phyloP scores from a whole-genome alignment of 2,888 invertebrate species.

The Cerastoderma edule region DNA sequence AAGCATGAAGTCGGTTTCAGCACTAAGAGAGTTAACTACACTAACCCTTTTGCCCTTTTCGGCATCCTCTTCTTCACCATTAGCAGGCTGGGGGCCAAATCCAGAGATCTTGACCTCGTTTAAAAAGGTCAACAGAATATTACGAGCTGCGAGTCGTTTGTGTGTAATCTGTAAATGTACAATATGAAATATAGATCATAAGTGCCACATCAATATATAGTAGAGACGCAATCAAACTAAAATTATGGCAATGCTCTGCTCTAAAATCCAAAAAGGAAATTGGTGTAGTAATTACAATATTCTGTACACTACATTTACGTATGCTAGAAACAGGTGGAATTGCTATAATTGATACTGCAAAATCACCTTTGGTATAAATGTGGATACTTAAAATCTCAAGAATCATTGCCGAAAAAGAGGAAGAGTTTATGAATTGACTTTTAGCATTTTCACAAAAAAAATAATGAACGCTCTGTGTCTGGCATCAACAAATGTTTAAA shows the following conservation, averaged over 20 bases:
- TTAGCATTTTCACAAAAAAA: too few species aligned
- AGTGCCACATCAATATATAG: not conserved
- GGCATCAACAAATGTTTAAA: too few species aligned
- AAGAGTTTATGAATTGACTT: too few species aligned
- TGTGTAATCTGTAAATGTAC: conserved; percentile 59
- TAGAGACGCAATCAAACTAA: not conserved
- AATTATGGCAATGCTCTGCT: not conserved
- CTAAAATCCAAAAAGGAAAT: not conserved
- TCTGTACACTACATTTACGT: not conserved
- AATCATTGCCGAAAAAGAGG: too few species aligned
- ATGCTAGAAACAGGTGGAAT: not conserved
- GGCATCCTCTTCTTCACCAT: conserved; percentile 46
- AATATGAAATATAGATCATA: not conserved
- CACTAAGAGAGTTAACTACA: not conserved
- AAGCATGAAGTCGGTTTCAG: too few species aligned
- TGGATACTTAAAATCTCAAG: too few species aligned
- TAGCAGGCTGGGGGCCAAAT: conserved; percentile 63
- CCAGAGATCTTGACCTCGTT: conserved; percentile 66
- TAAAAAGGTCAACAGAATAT: conserved; percentile 63
- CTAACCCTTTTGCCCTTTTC: conserved; percentile 40
- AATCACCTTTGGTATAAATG: not conserved
- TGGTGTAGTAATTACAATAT: not conserved
- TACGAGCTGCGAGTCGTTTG: conserved; percentile 69
- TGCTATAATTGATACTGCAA: not conserved
- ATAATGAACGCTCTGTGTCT: too few species aligned